Percentiles rank a stretch among this genome's conserved stretches.
phyloP scores from a whole-genome alignment of 2,797 vertebrate species.

The Lagocephalus sceleratus region DNA sequence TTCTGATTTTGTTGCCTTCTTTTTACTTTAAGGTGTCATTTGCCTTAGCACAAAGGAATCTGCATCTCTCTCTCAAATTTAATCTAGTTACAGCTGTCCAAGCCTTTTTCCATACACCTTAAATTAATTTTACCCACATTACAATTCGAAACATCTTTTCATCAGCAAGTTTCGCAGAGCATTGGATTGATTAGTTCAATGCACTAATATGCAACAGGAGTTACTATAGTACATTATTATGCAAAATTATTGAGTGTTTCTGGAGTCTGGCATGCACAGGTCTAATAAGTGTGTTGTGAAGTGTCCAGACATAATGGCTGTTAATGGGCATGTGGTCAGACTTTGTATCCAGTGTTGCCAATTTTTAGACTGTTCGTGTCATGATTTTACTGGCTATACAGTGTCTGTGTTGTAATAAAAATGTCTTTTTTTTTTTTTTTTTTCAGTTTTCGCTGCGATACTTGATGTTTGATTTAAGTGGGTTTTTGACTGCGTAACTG shows the following conservation, averaged over 20 bases:
- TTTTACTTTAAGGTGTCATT: conserved; percentile 34
- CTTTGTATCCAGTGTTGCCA: conserved; percentile 43
- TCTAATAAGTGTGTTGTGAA: conserved; percentile 56
- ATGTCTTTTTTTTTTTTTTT: conserved; percentile 46
- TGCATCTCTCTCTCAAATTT: conserved; percentile 26
- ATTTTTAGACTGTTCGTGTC: conserved; percentile 51
- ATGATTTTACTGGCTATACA: conserved; percentile 55
- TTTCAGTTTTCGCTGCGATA: conserved; percentile 15
- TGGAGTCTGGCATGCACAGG: conserved; percentile 63
- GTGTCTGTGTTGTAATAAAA: conserved; percentile 69
- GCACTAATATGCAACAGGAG: conserved; percentile 63
- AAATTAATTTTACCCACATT: conserved; percentile 13
- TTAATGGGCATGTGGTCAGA: conserved; percentile 50
- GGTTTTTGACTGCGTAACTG: neutral
- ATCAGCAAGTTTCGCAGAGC: conserved; percentile 8
- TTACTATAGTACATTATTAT: conserved; percentile 69
- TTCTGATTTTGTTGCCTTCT: conserved; percentile 30
- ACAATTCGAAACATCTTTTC: conserved; percentile 19
- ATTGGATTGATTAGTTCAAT: conserved; percentile 56
- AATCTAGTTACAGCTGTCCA: conserved; percentile 15
- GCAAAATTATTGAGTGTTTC: conserved; percentile 52
- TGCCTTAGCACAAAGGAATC: conserved; percentile 56
- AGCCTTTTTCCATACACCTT: conserved; percentile 28
- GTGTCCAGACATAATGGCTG: conserved; percentile 49
- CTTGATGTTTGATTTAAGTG: neutral